These are phyloP conservation scores for Andrena praecox DNA, from an alignment of 2,888 invertebrate species.

Conservation along the genomic window DNA sequence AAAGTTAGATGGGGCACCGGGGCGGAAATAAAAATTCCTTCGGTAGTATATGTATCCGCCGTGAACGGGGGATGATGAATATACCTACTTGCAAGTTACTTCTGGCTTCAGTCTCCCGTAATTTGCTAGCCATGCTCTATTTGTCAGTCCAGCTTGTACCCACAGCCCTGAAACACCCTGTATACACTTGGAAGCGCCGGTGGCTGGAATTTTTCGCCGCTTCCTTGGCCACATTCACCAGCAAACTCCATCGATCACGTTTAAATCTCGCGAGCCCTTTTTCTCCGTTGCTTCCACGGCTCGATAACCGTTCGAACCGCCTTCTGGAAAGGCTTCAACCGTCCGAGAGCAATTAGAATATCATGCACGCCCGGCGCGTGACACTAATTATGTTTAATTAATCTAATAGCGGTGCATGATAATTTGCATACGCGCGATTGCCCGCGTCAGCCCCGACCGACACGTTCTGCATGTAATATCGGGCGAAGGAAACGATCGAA, in stretches of 20 bases:
- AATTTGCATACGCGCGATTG: slow-evolving; percentile 67
- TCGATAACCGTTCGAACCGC: not conserved
- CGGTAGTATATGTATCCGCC: not conserved
- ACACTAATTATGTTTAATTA: slow-evolving; percentile 71
- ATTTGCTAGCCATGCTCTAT: too few species aligned
- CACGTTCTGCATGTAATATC: slow-evolving; percentile 56
- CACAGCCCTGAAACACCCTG: not conserved
- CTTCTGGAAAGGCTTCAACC: slow-evolving; percentile 35
- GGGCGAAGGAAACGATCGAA: slow-evolving; percentile 46
- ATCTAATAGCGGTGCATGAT: slow-evolving; percentile 67
- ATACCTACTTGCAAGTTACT: not conserved
- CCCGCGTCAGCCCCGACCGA: slow-evolving; percentile 42
- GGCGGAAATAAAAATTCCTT: slow-evolving; percentile 30
- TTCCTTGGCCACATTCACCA: not conserved
- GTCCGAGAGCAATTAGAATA: slow-evolving; percentile 53
- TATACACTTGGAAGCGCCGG: not conserved
- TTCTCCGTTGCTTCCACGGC: not conserved
- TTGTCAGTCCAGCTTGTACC: too few species aligned
- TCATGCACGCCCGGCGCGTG: slow-evolving; percentile 53
- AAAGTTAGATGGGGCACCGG: slow-evolving; percentile 47
- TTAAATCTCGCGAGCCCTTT: not conserved
- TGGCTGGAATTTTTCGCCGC: not conserved
- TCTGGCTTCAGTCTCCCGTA: not conserved
- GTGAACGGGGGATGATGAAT: not conserved
- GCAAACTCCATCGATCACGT: slow-evolving; percentile 6